Percentiles rank a stretch among this genome's conserved stretches.
phyloP scores from a whole-genome alignment of 2,797 vertebrate genomes.

The Cyprinella venusta region DNA sequence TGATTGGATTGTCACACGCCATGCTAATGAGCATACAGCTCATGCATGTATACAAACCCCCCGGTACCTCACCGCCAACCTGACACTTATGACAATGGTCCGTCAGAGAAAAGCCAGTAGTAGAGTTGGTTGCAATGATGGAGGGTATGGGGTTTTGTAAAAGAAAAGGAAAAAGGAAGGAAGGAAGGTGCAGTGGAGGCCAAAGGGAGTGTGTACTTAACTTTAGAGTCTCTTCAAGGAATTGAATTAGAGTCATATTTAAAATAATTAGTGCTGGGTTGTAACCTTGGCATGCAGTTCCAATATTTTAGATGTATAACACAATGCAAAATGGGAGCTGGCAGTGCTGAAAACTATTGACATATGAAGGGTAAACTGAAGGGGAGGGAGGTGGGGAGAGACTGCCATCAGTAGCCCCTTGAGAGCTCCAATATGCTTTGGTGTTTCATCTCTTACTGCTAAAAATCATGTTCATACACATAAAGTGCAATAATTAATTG shows the following conservation, averaged over 20 bases:
- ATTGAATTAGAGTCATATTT: constrained; percentile 5
- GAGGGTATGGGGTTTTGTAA: constrained; percentile 6
- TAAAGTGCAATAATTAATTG: constrained; percentile 72
- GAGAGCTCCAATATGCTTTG: constrained; percentile 70
- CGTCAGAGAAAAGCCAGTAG: constrained; percentile 65
- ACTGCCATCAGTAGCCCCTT: constrained; percentile 63
- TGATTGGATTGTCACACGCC: constrained; percentile 73
- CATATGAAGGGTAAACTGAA: constrained; percentile 65
- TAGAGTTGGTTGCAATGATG: background rate
- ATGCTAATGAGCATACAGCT: constrained; percentile 74
- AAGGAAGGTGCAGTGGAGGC: background rate
- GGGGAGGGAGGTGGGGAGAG: constrained; percentile 72
- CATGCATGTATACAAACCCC: constrained; percentile 66
- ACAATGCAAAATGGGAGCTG: constrained; percentile 58
- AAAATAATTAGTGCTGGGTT: constrained; percentile 73
- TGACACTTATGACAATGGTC: constrained; percentile 73
- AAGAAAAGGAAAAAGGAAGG: background rate
- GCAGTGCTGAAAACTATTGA: constrained; percentile 70
- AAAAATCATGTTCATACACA: constrained; percentile 66
- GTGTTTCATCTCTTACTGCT: constrained; percentile 70
- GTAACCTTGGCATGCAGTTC: constrained; percentile 73
- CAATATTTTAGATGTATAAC: constrained; percentile 63
- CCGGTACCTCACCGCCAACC: constrained; percentile 55
- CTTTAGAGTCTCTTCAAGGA: constrained; percentile 54
- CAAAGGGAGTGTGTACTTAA: constrained; percentile 49